Percentiles rank a stretch among this genome's conserved stretches.
These are phyloP conservation scores for Drosophila sp. DNA, from an alignment of 1,140 invertebrate species.

Conservation along the genomic window DNA sequence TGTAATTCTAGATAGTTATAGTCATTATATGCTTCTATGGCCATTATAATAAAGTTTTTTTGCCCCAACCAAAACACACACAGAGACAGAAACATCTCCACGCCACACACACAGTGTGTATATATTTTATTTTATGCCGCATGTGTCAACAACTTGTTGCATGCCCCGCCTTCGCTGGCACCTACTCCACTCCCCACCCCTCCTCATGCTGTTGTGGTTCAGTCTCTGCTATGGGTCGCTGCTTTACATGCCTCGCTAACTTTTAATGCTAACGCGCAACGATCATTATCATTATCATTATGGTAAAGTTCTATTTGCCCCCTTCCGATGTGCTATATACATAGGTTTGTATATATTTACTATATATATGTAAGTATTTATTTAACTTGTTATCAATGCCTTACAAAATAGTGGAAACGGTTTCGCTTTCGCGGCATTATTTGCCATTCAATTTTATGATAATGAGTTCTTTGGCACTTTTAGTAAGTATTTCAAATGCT, in stretches of 20 bases:
- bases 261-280: conserved; percentile 36
- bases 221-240: conserved; percentile 38
- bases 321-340: background rate
- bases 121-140: conserved; percentile 30
- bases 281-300: conserved; percentile 17
- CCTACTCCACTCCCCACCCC: conserved; percentile 20
- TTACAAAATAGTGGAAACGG: conserved; percentile 44
- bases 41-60: conserved; percentile 11
- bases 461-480: conserved; percentile 32
- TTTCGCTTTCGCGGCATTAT: conserved; percentile 50
- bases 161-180: conserved; percentile 24
- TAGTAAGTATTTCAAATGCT: conserved; percentile 25
- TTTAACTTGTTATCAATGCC: conserved; percentile 52
- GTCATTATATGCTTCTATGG: conserved; percentile 5
- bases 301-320: conserved; percentile 10
- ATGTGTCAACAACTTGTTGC: conserved; percentile 64
- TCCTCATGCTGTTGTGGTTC: background rate
- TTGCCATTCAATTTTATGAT: conserved; percentile 26
- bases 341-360: background rate
- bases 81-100: background rate
- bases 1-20: conserved; percentile 9
- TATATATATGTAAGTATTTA: conserved; percentile 16
- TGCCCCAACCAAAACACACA: conserved; percentile 4
- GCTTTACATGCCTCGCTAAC: conserved; percentile 45
- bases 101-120: conserved; percentile 16